Percentiles rank a stretch among this genome's conserved stretches.
phyloP scores from a whole-genome alignment of 1,140 invertebrate genomes.

The Diorhabda elongata region DNA sequence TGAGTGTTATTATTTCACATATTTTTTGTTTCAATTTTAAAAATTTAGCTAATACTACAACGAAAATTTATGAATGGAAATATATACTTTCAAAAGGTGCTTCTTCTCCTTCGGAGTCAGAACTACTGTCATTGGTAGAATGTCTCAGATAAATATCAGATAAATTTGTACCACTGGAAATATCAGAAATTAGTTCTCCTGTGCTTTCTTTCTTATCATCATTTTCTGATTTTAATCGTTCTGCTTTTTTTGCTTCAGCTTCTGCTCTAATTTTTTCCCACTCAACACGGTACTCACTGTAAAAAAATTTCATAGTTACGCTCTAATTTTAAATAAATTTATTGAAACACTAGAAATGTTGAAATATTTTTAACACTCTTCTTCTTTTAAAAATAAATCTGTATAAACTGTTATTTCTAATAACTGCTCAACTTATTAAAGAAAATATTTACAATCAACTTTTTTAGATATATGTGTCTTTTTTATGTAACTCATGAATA shows the following conservation, averaged over 20 bases:
- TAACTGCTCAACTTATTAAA: too few species aligned
- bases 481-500: too few species aligned
- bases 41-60: background rate
- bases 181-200: constrained; percentile 49
- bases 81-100: constrained; percentile 30
- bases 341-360: too few species aligned
- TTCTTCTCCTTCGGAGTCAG: constrained; percentile 64
- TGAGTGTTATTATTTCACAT: too few species aligned
- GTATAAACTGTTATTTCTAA: too few species aligned
- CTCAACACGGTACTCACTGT: constrained; percentile 67
- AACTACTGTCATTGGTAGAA: constrained; percentile 66
- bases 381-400: background rate
- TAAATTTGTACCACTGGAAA: constrained; percentile 56
- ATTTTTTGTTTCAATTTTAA: too few species aligned
- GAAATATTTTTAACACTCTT: too few species aligned
- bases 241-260: constrained; percentile 49
- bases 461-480: too few species aligned
- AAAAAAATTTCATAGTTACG: constrained; percentile 35
- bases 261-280: constrained; percentile 64
- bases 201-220: constrained; percentile 16
- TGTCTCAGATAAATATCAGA: constrained; percentile 66
- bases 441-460: too few species aligned
- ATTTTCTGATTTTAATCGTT: constrained; percentile 35
- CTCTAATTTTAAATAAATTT: too few species aligned
- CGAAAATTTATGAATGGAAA: background rate